Evolutionary conservation across 2,113 vertebrate species (phyloP).

Genomic region (Aegithalos caudatus): DNA sequence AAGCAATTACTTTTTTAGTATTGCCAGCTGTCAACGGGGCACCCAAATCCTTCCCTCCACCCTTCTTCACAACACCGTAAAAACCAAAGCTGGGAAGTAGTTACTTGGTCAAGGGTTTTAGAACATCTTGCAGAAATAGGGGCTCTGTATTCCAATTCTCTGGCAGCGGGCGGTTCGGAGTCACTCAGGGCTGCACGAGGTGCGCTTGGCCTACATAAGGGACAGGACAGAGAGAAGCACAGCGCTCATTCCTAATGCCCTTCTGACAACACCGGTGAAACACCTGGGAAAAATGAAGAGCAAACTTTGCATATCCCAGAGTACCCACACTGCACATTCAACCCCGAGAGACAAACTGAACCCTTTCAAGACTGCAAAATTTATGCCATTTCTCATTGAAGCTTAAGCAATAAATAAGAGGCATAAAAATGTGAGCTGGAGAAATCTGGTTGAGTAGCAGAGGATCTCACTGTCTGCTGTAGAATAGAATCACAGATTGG

Average conservation of each 20-base stretch:
- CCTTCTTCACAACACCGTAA: accelerated
- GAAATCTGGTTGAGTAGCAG: not conserved
- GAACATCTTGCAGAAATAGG: accelerated
- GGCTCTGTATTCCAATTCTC: accelerated
- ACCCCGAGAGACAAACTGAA: not conserved
- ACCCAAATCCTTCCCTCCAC: accelerated
- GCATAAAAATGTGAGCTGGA: not conserved
- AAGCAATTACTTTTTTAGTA: accelerated
- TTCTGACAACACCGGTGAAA: accelerated
- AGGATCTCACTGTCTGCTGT: not conserved
- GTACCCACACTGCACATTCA: accelerated
- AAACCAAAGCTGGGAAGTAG: accelerated
- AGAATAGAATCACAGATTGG: not conserved
- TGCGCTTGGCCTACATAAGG: accelerated
- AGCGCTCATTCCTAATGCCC: accelerated
- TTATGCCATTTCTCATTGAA: not conserved
- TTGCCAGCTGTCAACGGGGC: accelerated
- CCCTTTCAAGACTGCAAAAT: not conserved
- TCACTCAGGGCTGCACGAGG: accelerated
- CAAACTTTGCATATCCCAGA: no score
- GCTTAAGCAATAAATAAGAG: not conserved
- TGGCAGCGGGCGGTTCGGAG: accelerated
- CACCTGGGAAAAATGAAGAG: not conserved
- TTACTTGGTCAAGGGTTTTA: accelerated
- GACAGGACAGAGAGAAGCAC: not conserved